Percentiles rank a stretch among this genome's conserved stretches.
These are phyloP conservation scores for Catajapyx aquilonaris DNA, from an alignment of 1,140 invertebrate species.

Conservation along the genomic window DNA sequence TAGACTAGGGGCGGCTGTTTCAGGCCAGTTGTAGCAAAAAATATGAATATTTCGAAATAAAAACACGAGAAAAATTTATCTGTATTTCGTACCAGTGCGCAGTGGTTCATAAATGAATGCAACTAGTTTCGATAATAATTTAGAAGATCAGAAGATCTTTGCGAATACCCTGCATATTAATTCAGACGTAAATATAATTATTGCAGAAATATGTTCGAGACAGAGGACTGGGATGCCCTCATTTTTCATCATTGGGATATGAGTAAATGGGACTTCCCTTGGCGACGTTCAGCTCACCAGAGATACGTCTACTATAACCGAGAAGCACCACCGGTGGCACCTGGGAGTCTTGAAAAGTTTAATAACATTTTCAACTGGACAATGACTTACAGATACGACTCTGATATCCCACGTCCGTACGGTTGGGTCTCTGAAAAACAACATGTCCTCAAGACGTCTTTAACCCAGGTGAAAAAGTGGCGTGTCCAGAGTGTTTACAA, in stretches of 20 bases:
- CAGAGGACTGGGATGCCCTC: conserved; percentile 11
- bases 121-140: too few relatives aligned
- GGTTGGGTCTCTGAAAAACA: conserved; percentile 7
- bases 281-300: conserved; percentile 9
- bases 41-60: too few relatives aligned
- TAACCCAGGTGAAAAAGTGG: neutral
- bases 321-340: conserved; percentile 10
- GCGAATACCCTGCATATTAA: too few relatives aligned
- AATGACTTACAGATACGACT: conserved; percentile 21
- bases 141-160: too few relatives aligned
- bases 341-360: conserved; percentile 5
- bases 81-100: too few relatives aligned
- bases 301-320: conserved; percentile 12
- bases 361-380: conserved; percentile 23
- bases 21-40: too few relatives aligned
- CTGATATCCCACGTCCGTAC: conserved; percentile 16
- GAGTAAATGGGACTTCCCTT: conserved; percentile 10
- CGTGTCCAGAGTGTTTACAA: neutral
- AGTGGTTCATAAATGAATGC: too few relatives aligned
- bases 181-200: too few relatives aligned
- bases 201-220: neutral
- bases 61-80: too few relatives aligned
- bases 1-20: too few relatives aligned
- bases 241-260: conserved; percentile 11
- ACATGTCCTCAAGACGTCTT: neutral